phyloP scores from a whole-genome alignment of 2,113 vertebrate species.

The Herpailurus yagouaroundi region DNA sequence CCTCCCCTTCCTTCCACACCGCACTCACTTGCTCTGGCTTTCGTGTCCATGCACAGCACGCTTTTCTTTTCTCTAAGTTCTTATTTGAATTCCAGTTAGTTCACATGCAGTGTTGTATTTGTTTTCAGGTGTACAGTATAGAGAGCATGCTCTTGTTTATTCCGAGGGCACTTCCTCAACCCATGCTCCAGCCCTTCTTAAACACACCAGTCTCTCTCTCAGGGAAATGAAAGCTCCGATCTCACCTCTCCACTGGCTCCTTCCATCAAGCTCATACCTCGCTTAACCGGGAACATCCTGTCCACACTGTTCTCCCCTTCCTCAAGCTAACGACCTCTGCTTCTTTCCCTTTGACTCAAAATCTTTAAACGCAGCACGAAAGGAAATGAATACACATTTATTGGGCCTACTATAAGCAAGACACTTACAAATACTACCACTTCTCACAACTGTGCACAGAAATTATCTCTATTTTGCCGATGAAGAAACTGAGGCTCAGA shows the following conservation, averaged over 20 bases:
- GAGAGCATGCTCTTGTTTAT: background rate
- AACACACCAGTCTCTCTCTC: background rate
- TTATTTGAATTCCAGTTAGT: background rate
- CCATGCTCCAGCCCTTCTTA: background rate
- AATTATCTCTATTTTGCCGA: background rate
- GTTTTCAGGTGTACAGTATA: background rate
- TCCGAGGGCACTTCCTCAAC: background rate
- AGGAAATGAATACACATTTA: background rate
- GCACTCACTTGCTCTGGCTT: background rate
- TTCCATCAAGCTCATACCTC: background rate
- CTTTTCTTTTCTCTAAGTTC: background rate
- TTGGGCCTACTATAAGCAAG: background rate
- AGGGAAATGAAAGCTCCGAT: background rate
- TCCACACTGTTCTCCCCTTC: background rate
- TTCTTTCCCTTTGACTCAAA: conserved; percentile 17
- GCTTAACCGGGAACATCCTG: background rate
- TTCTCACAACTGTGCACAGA: background rate
- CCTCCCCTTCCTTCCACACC: background rate
- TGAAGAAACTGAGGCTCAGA: conserved; percentile 8
- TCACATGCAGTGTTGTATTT: background rate
- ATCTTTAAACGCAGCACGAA: conserved; percentile 37
- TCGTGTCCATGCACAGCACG: background rate
- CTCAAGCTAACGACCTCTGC: background rate
- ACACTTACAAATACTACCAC: background rate
- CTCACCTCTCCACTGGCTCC: background rate